These are phyloP conservation scores for Sebastes jordani DNA, from an alignment of 2,797 vertebrate genomes.

Conservation along the genomic window DNA sequence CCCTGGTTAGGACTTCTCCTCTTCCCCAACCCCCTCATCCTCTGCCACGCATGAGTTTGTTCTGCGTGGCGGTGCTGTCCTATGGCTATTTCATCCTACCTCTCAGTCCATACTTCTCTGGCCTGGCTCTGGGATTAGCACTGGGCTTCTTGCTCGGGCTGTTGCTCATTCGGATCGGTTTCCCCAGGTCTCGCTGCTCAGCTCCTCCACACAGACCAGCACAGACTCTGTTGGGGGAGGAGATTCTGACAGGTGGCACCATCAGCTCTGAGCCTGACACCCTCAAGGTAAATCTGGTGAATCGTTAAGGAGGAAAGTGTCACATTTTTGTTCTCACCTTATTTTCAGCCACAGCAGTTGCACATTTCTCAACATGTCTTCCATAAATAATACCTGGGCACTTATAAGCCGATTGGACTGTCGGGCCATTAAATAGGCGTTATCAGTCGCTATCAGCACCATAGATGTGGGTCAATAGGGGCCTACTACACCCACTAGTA, in stretches of 20 bases:
- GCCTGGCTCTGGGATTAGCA: slow-evolving; percentile 85
- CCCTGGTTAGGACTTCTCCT: neutral
- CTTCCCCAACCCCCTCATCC: slow-evolving; percentile 34
- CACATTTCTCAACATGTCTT: slow-evolving; percentile 1
- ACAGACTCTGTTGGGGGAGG: slow-evolving; percentile 40
- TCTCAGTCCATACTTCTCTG: slow-evolving; percentile 86
- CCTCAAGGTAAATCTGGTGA: slow-evolving; percentile 80
- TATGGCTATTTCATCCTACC: slow-evolving; percentile 89
- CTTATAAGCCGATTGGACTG: too few relatives aligned
- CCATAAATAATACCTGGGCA: neutral
- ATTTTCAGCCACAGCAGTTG: neutral
- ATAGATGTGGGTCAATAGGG: too few relatives aligned
- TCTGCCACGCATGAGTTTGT: slow-evolving; percentile 81
- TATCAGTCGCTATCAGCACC: too few relatives aligned
- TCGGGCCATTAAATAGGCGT: too few relatives aligned
- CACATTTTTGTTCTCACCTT: neutral
- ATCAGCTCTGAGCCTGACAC: slow-evolving; percentile 34
- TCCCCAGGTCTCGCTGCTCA: slow-evolving; percentile 22
- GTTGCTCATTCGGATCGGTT: slow-evolving; percentile 80
- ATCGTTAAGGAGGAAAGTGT: neutral
- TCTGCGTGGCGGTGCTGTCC: slow-evolving; percentile 80
- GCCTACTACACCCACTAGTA: too few relatives aligned
- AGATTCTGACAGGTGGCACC: slow-evolving; percentile 13
- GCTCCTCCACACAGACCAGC: neutral
- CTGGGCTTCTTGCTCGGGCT: slow-evolving; percentile 87